Conservation (phyloP, 1,140 invertebrate species). For the Drosophila hydei region DNA sequence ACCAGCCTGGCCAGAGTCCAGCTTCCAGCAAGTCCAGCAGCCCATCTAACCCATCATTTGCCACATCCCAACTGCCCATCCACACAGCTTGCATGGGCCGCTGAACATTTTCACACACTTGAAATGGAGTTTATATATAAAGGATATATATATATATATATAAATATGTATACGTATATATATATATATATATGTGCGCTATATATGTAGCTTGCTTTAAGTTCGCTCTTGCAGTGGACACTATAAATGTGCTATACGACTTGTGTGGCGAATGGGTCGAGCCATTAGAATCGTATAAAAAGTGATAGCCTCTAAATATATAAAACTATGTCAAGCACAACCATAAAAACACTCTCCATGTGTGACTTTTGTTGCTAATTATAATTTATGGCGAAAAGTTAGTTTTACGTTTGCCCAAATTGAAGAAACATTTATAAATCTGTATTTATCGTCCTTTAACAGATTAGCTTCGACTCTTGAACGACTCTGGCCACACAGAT, state of each 20-base stretch:
- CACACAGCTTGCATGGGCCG: not conserved
- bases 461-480: too few species aligned
- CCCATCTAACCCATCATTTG: not conserved
- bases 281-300: constrained; percentile 13
- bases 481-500: too few species aligned
- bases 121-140: constrained; percentile 7
- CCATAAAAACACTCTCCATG: constrained; percentile 5
- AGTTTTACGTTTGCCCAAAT: not conserved
- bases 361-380: constrained; percentile 5
- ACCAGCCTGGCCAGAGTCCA: constrained; percentile 17
- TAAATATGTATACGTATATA: not conserved
- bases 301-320: constrained; percentile 13
- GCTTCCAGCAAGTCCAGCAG: not conserved
- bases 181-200: not conserved
- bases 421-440: too few species aligned
- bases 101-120: constrained; percentile 15
- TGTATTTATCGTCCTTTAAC: too few species aligned
- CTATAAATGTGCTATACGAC: constrained; percentile 9
- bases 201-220: constrained; percentile 2
- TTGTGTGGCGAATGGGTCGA: constrained; percentile 1
- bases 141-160: not conserved
- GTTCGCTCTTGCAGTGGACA: constrained; percentile 3
- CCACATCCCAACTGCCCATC: not conserved
- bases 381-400: not conserved
- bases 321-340: constrained; percentile 4